A percentile compares a stretch with the other conserved stretches of the same genome.
phyloP scores from a whole-genome alignment of 2,888 invertebrate genomes.

The Empis livida region DNA sequence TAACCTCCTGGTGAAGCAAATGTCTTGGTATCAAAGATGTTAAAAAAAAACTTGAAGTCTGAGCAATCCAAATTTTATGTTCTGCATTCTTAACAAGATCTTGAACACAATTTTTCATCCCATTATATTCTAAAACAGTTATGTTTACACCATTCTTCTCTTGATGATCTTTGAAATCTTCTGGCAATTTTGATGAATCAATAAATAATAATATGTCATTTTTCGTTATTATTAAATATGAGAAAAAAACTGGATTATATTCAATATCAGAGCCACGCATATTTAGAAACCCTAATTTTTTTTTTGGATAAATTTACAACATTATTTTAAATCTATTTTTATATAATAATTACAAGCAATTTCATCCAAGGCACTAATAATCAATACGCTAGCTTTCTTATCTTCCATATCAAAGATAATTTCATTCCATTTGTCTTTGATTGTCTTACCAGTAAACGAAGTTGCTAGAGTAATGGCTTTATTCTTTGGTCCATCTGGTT shows the following conservation, averaged over 20 bases:
- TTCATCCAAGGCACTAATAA: constrained; percentile 77
- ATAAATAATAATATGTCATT: constrained; percentile 50
- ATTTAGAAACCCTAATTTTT: constrained; percentile 69
- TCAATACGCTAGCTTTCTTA: constrained; percentile 48
- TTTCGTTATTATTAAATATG: constrained; percentile 52
- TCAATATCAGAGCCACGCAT: constrained; percentile 83
- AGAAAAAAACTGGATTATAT: constrained; percentile 82
- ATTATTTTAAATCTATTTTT: neutral
- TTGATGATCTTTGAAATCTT: constrained; percentile 44
- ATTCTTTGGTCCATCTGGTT: constrained; percentile 42
- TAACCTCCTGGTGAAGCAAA: constrained; percentile 22
- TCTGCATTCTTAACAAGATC: constrained; percentile 18
- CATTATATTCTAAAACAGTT: constrained; percentile 41
- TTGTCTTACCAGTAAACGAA: constrained; percentile 43
- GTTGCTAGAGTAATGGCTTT: constrained; percentile 40
- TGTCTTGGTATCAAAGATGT: constrained; percentile 24
- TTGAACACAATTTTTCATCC: constrained; percentile 38
- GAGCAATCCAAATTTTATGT: constrained; percentile 43
- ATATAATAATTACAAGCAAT: constrained; percentile 52
- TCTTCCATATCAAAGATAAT: constrained; percentile 50
- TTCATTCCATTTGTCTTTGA: constrained; percentile 52
- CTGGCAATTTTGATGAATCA: constrained; percentile 42
- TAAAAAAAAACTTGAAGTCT: constrained; percentile 42
- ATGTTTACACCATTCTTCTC: constrained; percentile 40
- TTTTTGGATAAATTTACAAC: neutral